phyloP scores from a whole-genome alignment of 2,888 invertebrate species.

The Hyles lineata region DNA sequence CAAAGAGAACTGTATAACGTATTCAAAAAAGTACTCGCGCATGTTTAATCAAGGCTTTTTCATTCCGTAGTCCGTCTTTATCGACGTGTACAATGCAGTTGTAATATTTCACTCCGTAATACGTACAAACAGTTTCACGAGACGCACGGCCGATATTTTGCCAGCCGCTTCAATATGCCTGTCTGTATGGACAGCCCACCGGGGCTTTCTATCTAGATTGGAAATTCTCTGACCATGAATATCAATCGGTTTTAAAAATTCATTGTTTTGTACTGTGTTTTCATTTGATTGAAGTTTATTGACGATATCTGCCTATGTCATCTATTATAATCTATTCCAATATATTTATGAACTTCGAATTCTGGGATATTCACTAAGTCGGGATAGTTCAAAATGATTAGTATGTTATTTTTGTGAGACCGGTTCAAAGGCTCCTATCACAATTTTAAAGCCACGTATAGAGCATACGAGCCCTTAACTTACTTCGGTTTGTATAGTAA shows the following conservation, averaged over 20 bases:
- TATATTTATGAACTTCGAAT: too few relatives aligned
- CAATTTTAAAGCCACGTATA: too few relatives aligned
- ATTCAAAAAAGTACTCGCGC: constrained; percentile 3
- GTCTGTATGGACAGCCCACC: constrained; percentile 50
- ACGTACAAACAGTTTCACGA: constrained; percentile 25
- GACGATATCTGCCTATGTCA: not conserved
- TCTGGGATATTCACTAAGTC: too few relatives aligned
- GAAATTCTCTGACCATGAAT: constrained; percentile 48
- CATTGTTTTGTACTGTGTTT: constrained; percentile 40
- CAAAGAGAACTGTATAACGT: not conserved
- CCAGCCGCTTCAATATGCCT: constrained; percentile 51
- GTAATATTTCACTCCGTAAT: constrained; percentile 46
- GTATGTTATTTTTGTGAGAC: too few relatives aligned
- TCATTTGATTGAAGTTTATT: not conserved
- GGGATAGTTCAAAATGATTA: too few relatives aligned
- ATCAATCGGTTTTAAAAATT: constrained; percentile 59
- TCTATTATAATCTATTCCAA: too few relatives aligned
- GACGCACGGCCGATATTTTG: constrained; percentile 6
- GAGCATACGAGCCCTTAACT: too few relatives aligned
- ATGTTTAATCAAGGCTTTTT: not conserved
- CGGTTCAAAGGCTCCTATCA: too few relatives aligned
- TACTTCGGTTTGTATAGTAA: too few relatives aligned
- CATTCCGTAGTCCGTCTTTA: constrained; percentile 27
- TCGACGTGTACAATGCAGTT: constrained; percentile 47
- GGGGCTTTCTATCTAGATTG: constrained; percentile 57